Evolutionary conservation across 2,797 vertebrate species (phyloP).

Genomic region (Smutsia gigantea): DNA sequence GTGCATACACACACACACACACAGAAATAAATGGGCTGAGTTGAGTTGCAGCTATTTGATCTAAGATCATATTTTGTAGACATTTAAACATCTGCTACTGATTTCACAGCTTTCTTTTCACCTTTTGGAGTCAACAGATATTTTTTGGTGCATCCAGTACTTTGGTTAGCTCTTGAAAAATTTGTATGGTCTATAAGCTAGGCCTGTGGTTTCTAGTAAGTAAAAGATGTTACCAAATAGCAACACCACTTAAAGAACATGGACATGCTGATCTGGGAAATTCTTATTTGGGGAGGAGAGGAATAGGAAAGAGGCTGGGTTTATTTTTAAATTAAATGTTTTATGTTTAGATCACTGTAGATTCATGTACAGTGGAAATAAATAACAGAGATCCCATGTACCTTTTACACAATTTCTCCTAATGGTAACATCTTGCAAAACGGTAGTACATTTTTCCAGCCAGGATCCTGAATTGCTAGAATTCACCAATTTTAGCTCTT

Average conservation of each 20-base stretch:
- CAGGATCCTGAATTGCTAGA: not conserved
- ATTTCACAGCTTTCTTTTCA: not conserved
- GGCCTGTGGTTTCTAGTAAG: not conserved
- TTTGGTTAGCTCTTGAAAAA: slow-evolving; percentile 13
- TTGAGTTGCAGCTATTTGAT: not conserved
- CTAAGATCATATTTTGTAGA: not conserved
- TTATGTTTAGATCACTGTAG: not conserved
- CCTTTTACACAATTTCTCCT: not conserved
- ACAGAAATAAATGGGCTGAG: not conserved
- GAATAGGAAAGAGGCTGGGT: not conserved
- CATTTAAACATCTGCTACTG: not conserved
- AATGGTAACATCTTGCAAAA: not conserved
- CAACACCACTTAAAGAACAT: not conserved
- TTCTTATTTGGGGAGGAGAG: not conserved
- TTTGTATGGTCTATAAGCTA: not conserved
- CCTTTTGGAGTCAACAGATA: not conserved
- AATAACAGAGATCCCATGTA: not conserved
- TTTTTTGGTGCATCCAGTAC: not conserved
- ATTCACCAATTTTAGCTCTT: not conserved
- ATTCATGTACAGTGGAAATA: not conserved
- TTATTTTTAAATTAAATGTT: not conserved
- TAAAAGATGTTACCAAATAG: not conserved
- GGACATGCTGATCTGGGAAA: not conserved
- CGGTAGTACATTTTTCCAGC: not conserved
- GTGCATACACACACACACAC: not conserved